phyloP scores from a whole-genome alignment of 2,888 invertebrate genomes.

The Unio pictorum region DNA sequence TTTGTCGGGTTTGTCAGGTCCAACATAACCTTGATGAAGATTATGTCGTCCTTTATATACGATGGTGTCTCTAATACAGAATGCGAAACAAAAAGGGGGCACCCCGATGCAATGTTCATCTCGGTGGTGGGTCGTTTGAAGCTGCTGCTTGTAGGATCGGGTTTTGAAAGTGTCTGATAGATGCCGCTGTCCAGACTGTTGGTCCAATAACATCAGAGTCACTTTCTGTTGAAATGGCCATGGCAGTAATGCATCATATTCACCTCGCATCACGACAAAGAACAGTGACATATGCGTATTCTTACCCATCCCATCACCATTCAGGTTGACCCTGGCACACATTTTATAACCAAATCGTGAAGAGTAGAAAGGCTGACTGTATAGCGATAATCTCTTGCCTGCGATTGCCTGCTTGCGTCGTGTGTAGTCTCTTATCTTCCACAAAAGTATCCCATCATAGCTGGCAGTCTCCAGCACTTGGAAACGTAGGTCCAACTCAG shows the following conservation, averaged over 20 bases:
- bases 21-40: constrained; percentile 57
- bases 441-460: constrained; percentile 62
- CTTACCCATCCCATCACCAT: constrained; percentile 68
- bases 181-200: constrained; percentile 45
- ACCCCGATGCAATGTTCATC: constrained; percentile 68
- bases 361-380: constrained; percentile 68
- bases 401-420: constrained; percentile 57
- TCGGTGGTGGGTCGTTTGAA: constrained; percentile 59
- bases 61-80: constrained; percentile 44
- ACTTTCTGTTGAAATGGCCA: constrained; percentile 68
- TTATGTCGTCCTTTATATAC: constrained; percentile 57
- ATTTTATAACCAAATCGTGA: constrained; percentile 66
- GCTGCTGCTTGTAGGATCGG: constrained; percentile 63
- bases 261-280: constrained; percentile 68
- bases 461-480: constrained; percentile 61
- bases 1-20: constrained; percentile 18
- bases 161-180: constrained; percentile 63
- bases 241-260: constrained; percentile 62
- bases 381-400: constrained; percentile 59
- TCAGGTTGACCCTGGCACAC: constrained; percentile 67
- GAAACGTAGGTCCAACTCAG: constrained; percentile 61
- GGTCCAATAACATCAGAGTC: constrained; percentile 63
- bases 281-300: constrained; percentile 64
- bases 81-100: constrained; percentile 60
- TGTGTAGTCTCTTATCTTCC: constrained; percentile 64